phyloP scores from a whole-genome alignment of 2,113 vertebrate genomes.

The Calypte anna region DNA sequence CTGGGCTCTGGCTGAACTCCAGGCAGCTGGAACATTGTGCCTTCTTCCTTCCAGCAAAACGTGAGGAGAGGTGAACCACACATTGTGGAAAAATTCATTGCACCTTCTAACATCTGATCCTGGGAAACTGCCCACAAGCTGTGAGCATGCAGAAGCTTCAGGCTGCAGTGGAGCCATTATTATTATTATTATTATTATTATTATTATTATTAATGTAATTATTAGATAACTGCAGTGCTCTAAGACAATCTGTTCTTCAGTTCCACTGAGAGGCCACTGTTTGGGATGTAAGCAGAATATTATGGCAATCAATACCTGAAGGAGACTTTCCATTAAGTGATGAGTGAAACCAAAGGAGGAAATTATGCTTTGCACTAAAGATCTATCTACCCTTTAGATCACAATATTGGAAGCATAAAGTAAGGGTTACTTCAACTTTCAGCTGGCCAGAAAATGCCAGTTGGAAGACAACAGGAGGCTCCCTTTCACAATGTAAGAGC shows the following conservation, averaged over 20 bases:
- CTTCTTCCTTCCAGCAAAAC: not conserved
- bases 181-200: not conserved
- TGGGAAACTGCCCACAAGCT: not conserved
- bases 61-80: not conserved
- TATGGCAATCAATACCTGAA: not conserved
- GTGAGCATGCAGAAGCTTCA: not conserved
- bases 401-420: slow-evolving; percentile 9
- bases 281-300: not conserved
- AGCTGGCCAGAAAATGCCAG: slow-evolving; percentile 45
- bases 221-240: not conserved
- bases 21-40: not conserved
- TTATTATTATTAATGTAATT: not conserved
- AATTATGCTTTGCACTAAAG: slow-evolving; percentile 58
- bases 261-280: not conserved
- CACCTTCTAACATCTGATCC: not conserved
- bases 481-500: slow-evolving; percentile 55
- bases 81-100: not conserved
- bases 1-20: not conserved
- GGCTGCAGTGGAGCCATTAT: not conserved
- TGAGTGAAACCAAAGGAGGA: slow-evolving; percentile 29
- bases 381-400: slow-evolving; percentile 59
- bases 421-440: slow-evolving; percentile 50
- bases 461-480: slow-evolving; percentile 66
- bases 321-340: slow-evolving; percentile 38
- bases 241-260: not conserved